Percentiles rank a stretch among this genome's conserved stretches.
Conservation (phyloP, 2,888 invertebrate species). For the Aspidapion aeneum region DNA sequence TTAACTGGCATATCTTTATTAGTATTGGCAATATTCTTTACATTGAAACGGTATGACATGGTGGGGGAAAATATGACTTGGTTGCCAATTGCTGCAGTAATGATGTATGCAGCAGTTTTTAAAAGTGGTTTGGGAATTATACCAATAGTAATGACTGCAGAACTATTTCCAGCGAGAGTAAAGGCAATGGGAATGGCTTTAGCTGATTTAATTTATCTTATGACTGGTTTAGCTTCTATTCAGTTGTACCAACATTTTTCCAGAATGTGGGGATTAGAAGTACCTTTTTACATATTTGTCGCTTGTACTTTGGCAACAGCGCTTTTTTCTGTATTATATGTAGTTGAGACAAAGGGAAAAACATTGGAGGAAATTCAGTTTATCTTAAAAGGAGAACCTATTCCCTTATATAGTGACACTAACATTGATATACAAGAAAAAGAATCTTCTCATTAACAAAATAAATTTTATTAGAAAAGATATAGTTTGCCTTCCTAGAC, state of each 20-base stretch:
- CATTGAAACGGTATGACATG: constrained; percentile 33
- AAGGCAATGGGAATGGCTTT: constrained; percentile 46
- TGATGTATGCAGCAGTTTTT: constrained; percentile 33
- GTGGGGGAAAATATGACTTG: constrained; percentile 33
- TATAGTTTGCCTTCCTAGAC: too few species aligned
- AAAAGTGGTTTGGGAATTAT: constrained; percentile 45
- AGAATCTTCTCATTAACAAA: too few species aligned
- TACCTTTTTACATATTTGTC: constrained; percentile 43
- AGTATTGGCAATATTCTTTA: constrained; percentile 40
- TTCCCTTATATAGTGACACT: neutral
- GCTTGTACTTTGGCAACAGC: constrained; percentile 39
- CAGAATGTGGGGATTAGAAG: constrained; percentile 35
- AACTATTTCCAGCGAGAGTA: constrained; percentile 44
- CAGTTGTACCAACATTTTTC: constrained; percentile 39
- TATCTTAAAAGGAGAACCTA: constrained; percentile 38
- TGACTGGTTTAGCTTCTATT: constrained; percentile 40
- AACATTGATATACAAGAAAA: too few species aligned
- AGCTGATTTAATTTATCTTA: constrained; percentile 42
- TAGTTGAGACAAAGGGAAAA: constrained; percentile 44
- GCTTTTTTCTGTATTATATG: constrained; percentile 38
- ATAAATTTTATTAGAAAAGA: too few species aligned
- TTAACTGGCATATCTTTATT: constrained; percentile 40
- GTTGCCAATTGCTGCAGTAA: constrained; percentile 30
- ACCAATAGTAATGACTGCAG: constrained; percentile 44
- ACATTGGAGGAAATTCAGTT: constrained; percentile 44